Base-by-base conservation (phyloP, 2,888 invertebrate genomes). In the Andrena bucephala region DNA sequence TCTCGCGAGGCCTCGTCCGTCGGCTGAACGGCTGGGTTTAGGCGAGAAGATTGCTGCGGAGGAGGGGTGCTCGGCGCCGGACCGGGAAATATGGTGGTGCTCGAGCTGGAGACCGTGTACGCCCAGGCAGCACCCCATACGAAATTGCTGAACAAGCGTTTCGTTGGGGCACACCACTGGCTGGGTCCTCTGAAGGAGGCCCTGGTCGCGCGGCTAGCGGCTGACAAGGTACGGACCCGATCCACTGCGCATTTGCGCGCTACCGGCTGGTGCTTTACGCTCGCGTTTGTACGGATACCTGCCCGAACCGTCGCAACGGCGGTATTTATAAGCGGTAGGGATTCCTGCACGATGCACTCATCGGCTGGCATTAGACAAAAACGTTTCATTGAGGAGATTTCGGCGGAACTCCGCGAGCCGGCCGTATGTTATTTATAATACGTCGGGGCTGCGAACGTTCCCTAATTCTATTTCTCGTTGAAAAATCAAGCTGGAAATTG, bases 91-190 rank as follows among this genome's bases (percentile, higher is more conserved):
- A 96, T 96, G 96, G 96, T 96, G 93, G 96, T 97, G 92, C 96
- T 97, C 94, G 96, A 96, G 89, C 95, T 97, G 94, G 97, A 97
- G 94, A 96, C 96, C 85, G 96, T 96, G 84, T 97, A 97, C 94
- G 96, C 97, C 92, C 97, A 97, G 94, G 96, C 97, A 90, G 96
- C 97, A 91, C 96, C 97, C 92, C 97, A 97, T 90, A 95, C 98
- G 94, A 98, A 98, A 96, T 96, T 98, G 95, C 96, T 98, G 95
- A 97, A 97, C 93, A 98, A 98, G 95, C 96, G 98, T 93, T 98
- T 97, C 95, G 97, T 98, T 94, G 97, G 97, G 95, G 96, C 98
- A 94, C 98, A 98, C 94, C 97, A 97, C 94, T 98, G 97, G 97
- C 95, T 98, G 93, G 97, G 97, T 93, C 98, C 98, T 89, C 95